These are phyloP conservation scores for Polydesmus complanatus DNA, from an alignment of 2,888 invertebrate species.

Conservation along the genomic window DNA sequence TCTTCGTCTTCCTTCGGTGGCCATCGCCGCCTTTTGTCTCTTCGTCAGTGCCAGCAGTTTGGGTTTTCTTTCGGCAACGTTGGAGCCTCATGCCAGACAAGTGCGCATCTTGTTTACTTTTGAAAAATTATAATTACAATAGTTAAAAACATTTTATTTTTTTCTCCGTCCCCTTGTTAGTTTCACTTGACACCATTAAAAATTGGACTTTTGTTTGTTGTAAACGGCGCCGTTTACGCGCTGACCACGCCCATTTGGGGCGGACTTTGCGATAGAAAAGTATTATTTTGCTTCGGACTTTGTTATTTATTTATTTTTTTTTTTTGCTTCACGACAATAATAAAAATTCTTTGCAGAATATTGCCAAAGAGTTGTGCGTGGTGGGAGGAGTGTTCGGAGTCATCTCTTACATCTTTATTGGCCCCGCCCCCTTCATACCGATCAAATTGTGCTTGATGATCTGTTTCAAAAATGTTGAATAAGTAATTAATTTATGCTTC, in stretches of 20 bases:
- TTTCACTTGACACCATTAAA: constrained; percentile 42
- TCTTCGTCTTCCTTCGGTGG: constrained; percentile 57
- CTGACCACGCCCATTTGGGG: constrained; percentile 65
- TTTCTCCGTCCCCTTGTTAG: neutral
- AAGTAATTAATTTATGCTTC: neutral
- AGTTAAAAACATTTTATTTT: neutral
- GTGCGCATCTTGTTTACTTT: constrained; percentile 27
- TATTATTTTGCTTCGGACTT: constrained; percentile 22
- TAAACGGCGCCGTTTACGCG: constrained; percentile 68
- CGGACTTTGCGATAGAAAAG: constrained; percentile 57
- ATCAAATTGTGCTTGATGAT: constrained; percentile 44
- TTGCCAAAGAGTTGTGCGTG: constrained; percentile 53
- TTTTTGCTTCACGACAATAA: neutral
- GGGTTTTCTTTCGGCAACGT: constrained; percentile 74
- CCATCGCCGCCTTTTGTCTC: constrained; percentile 54
- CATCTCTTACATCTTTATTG: constrained; percentile 55
- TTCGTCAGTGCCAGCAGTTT: constrained; percentile 66
- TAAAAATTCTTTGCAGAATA: constrained; percentile 5
- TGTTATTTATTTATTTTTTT: neutral
- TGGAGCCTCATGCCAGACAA: constrained; percentile 70
- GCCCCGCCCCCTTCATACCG: constrained; percentile 64
- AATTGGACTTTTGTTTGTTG: constrained; percentile 66
- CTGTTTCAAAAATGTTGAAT: neutral
- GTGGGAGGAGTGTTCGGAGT: constrained; percentile 52
- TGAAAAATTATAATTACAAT: neutral